Evolutionary conservation across 2,797 vertebrate genomes (phyloP), one percentile per base, ranked within the genome.

Genomic region (Hoplostethus atlanticus): DNA sequence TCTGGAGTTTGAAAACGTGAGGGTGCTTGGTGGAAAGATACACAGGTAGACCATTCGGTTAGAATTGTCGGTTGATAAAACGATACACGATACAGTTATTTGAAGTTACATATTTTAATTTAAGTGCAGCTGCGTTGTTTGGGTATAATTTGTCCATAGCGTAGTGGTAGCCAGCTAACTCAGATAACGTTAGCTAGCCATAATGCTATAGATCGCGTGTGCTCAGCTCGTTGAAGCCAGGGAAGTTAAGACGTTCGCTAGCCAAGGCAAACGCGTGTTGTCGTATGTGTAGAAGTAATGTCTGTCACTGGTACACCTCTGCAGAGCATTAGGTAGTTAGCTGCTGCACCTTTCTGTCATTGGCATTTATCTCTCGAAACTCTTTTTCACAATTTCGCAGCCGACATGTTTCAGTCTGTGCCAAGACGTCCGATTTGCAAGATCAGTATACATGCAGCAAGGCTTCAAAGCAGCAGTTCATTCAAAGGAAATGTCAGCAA

Each of bases 361-460:
- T 70, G 40, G 6, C 5, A 11, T 60, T 72, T 51, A 21, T 63
- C 61, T 76, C 77, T 67, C 58, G 78, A 40, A 68, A 61, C 58
- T 78, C 21, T 17, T 61, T 55, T 73, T 79, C 76, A 79, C 83
- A 77, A 86, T 28, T 28, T 84, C 80, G 81, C 42, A 52, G 71
- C 60, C 65, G 85, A 79, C 74, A 96, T 96, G 95, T 91, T 96
- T 72, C 90, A 91, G 57, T 93, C 94, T 0, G 75, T 94, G 52
- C 88, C 87, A 31, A 85, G 94, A 50, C 92, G 93, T 3, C 86
- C 87, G 2, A 71, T 94, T 30, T 91, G 93, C 55, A 90, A 87
- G 11, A 64, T 94, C 28, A 68, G 93, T n/a, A 75, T 78, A 0
- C 84, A 64, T 0, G 76, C 91, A 1, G 46, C 83, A 30, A 90